Base-by-base conservation (phyloP, 1,140 invertebrate species). In the Pararge aegeria region DNA sequence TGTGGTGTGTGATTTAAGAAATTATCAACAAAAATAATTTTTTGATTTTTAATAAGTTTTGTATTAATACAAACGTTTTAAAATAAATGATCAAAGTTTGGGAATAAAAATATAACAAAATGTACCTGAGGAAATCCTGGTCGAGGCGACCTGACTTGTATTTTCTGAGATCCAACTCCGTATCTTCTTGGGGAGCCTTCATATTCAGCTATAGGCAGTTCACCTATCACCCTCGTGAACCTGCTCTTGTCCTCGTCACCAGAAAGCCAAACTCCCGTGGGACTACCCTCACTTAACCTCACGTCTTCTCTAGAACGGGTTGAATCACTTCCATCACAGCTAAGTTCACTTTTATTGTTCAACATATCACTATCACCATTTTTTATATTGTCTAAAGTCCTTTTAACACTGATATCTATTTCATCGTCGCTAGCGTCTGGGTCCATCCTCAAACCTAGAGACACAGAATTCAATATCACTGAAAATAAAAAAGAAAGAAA, bases 111-210 rank as follows among this genome's bases (percentile, higher is more conserved):
- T n/a, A 10, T 10, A 34, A 12, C 30, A 34, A 34, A 34, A 42
- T 18, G 5, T 42, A 92, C 91, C 87, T 92, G 91, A 59, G 91
- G 90, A 68, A 91, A 91, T 21, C 90, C 90, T 19, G 90, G 90
- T 55, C 90, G 73, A 9, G 90, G 89, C 21, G 90, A 88, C 56
- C 80, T 77, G 13, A 68, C 61, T 29, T 66, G 70, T 12, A 66
- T 61, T 61, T 83, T 86, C 58, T 87, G 82, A 0, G 69, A 55
- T 2, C 80, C 83, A 37, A 94, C 90, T 2, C 96, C 96, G 81
- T 97, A 98, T 64, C 97, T 92, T 65, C 96, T 91, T 2, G 97
- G 97, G 30, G 96, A 97, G 16, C 96, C 96, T 64, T 97, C 96
- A 83, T 98, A 98, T 70, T 98, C 96, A 29, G 96, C 95, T 70